phyloP scores from a whole-genome alignment of 2,888 invertebrate species.

The Stenichneumon culpator region DNA sequence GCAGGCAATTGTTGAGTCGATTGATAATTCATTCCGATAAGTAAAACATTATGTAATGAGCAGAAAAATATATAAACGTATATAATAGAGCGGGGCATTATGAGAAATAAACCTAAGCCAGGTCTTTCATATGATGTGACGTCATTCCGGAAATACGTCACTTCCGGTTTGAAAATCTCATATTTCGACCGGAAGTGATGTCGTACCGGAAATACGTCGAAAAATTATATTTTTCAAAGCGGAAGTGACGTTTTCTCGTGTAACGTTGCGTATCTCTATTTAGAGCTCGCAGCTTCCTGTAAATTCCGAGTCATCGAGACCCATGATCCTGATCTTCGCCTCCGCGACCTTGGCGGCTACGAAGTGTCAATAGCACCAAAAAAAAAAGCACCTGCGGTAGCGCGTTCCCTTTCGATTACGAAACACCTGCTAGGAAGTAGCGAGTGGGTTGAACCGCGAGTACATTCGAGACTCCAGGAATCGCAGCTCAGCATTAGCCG shows the following conservation, averaged over 20 bases:
- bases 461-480: background rate
- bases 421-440: constrained; percentile 23
- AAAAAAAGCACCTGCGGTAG: constrained; percentile 11
- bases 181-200: too few species aligned
- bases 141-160: too few species aligned
- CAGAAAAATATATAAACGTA: too few species aligned
- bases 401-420: constrained; percentile 36
- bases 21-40: background rate
- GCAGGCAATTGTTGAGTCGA: background rate
- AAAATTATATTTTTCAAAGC: too few species aligned
- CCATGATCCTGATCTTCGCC: constrained; percentile 36
- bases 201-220: too few species aligned
- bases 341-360: constrained; percentile 1
- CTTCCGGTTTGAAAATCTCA: too few species aligned
- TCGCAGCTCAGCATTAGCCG: background rate
- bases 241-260: too few species aligned
- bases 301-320: background rate
- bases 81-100: too few species aligned
- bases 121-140: background rate
- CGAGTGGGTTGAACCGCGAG: background rate
- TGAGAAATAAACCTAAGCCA: background rate
- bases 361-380: constrained; percentile 16
- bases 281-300: background rate
- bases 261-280: background rate
- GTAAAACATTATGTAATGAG: too few species aligned